Evolutionary conservation across 2,113 vertebrate genomes (phyloP).

Genomic region (Maccullochella peelii): DNA sequence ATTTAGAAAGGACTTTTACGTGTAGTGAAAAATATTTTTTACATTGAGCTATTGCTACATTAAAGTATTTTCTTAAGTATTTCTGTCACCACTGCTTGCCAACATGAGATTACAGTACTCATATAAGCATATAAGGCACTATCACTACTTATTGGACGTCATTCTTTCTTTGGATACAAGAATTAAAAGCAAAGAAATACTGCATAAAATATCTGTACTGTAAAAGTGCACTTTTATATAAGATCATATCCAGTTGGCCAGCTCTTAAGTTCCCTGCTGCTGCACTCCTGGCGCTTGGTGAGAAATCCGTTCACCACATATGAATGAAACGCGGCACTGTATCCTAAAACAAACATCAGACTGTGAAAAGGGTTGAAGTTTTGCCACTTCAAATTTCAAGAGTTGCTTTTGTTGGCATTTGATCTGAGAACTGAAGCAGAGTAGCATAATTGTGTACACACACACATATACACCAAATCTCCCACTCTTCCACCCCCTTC

Average conservation of each 20-base stretch:
- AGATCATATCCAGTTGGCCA: slow-evolving; percentile 38
- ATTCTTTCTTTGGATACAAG: neutral
- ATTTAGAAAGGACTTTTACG: neutral
- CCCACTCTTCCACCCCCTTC: slow-evolving; percentile 49
- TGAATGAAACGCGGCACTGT: slow-evolving; percentile 73
- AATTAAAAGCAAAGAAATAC: slow-evolving; percentile 4
- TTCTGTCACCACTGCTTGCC: neutral
- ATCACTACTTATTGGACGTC: neutral
- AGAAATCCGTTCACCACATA: slow-evolving; percentile 66
- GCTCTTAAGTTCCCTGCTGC: slow-evolving; percentile 34
- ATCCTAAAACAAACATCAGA: slow-evolving; percentile 74
- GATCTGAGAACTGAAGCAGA: slow-evolving; percentile 77
- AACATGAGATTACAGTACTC: neutral
- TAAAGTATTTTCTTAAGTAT: neutral
- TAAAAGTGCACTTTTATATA: slow-evolving; percentile 11
- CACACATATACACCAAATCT: slow-evolving; percentile 61
- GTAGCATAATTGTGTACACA: slow-evolving; percentile 70
- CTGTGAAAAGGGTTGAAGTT: slow-evolving; percentile 74
- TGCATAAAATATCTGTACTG: neutral
- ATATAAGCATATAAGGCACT: neutral
- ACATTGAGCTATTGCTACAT: neutral
- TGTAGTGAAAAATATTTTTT: neutral
- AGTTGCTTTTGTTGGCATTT: slow-evolving; percentile 82
- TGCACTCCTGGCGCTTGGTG: slow-evolving; percentile 58
- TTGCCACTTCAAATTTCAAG: slow-evolving; percentile 80